Base-by-base conservation (phyloP, 2,113 vertebrate species). In the Hippocampus abdominalis region DNA sequence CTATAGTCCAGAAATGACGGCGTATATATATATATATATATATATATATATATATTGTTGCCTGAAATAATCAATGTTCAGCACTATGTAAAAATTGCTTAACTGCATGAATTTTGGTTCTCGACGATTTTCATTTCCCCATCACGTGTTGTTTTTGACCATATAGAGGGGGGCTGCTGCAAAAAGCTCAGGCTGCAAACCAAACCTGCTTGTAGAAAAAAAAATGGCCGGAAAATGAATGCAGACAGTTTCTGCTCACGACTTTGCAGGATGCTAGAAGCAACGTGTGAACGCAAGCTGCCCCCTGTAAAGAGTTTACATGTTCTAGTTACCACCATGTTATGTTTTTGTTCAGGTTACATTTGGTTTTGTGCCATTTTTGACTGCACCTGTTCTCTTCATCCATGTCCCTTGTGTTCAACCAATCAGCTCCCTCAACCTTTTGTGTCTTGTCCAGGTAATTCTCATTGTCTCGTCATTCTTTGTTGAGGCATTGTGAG, bases 191-290 rank as follows among this genome's bases (percentile, higher is more conserved):
- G 72, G 79, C 72, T 75, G 66, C 71, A 61, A 59, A 83, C 77
- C 74, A 62, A 59, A 77, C 77, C 74, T 73, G 78, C 68, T 78
- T 81, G 82, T 81, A 79, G 74, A 81, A 71, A 85, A 71, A 8
- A 23, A 11, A 80, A 78, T 67, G 77, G 75, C 72, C 77, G 73
- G 72, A 75, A 81, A 75, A 64, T 81, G 56, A 76, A 71, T 64
- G 70, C 71, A 77, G 67, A 71, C 70, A 27, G 25, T 63, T 71
- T 83, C 71, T 62, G 18, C 74, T 74, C 61, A 68, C 68, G 74
- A 82, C 65, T 64, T 54, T 46, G 64, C 70, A 32, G 74, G 82
- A 67, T 68, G 72, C 63, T 76, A 65, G 18, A 25, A 82, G 77
- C 71, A 46, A 73, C 66, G 68, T 76, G 78, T 69, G 66, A 81